Conservation (phyloP, 2,797 vertebrate genomes). For the Antennarius maculatus region DNA sequence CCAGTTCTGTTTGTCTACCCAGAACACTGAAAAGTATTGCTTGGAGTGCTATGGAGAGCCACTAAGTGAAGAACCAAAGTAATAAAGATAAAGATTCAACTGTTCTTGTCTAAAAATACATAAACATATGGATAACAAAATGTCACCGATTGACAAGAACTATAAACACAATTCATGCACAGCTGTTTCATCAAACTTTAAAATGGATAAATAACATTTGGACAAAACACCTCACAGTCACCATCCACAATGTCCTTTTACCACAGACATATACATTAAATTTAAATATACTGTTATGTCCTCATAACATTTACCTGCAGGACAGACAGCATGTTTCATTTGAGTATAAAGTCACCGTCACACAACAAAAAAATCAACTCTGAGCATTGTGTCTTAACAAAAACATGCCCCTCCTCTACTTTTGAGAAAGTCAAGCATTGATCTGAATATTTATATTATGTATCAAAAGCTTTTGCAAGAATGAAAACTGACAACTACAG, state of each 20-base stretch:
- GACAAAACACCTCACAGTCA: not conserved
- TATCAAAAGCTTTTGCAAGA: not conserved
- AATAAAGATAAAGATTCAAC: constrained; percentile 44
- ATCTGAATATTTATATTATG: constrained; percentile 25
- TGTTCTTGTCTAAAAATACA: constrained; percentile 7
- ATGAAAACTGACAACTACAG: constrained; percentile 41
- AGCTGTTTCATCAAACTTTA: not conserved
- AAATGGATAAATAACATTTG: not conserved
- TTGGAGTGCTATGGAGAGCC: constrained; percentile 18
- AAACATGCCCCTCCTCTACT: not conserved
- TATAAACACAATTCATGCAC: not conserved
- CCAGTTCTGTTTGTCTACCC: constrained; percentile 23
- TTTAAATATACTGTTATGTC: not conserved
- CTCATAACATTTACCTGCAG: not conserved
- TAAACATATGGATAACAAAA: not conserved
- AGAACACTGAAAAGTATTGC: constrained; percentile 37
- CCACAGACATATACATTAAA: not conserved
- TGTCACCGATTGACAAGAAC: not conserved
- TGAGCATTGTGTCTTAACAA: constrained; percentile 1
- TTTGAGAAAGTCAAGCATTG: constrained; percentile 9
- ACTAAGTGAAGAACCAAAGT: constrained; percentile 10
- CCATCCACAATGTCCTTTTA: not conserved
- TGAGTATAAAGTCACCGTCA: not conserved
- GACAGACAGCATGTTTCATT: not conserved
- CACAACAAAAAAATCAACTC: not conserved